A percentile compares a stretch with the other conserved stretches of the same genome.
These are phyloP conservation scores for Platorchestia sp. DNA, from an alignment of 1,140 invertebrate genomes.

Conservation along the genomic window DNA sequence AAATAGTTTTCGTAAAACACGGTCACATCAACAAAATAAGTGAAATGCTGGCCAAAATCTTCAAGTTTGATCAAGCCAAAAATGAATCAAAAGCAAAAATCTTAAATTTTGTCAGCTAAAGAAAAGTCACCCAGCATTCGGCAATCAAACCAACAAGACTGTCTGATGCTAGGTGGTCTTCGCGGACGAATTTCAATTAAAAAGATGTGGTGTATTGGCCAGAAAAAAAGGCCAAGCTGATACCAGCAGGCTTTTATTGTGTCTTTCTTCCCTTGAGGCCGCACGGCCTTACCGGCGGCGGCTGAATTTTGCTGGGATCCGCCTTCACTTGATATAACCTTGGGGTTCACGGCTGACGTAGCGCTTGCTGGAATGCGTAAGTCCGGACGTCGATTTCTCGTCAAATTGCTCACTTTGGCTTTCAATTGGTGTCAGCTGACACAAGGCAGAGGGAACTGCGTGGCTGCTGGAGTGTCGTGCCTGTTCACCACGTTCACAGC, in stretches of 20 bases:
- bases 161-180: too few relatives aligned
- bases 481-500: neutral
- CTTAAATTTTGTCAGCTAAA: too few relatives aligned
- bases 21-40: too few relatives aligned
- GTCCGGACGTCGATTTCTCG: neutral
- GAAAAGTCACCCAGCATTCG: too few relatives aligned
- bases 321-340: neutral
- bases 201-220: too few relatives aligned
- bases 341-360: neutral
- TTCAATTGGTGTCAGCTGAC: neutral
- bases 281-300: neutral
- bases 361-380: neutral
- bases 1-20: neutral
- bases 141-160: too few relatives aligned
- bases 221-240: too few relatives aligned
- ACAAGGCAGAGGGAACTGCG: neutral
- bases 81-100: too few relatives aligned
- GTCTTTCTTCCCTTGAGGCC: neutral
- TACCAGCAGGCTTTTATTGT: neutral
- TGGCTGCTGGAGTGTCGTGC: neutral
- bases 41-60: too few relatives aligned
- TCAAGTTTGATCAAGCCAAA: too few relatives aligned
- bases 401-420: constrained; percentile 7
- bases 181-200: too few relatives aligned
- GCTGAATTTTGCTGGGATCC: neutral